Evolutionary conservation across 2,113 vertebrate genomes (phyloP).

Genomic region (Lophochroa leadbeateri): DNA sequence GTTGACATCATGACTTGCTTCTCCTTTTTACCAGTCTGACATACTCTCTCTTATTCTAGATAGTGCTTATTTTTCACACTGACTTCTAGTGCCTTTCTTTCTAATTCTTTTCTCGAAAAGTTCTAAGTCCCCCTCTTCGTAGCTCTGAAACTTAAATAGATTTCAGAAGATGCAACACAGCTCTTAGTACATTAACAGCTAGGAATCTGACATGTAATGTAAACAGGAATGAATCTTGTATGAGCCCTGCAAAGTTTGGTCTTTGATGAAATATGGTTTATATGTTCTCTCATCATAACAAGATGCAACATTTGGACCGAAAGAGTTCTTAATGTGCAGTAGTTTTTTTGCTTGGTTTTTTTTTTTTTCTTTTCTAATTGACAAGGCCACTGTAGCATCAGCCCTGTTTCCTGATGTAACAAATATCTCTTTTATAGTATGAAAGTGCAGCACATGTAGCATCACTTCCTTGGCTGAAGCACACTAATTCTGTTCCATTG

Average conservation of each 20-base stretch:
- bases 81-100: neutral
- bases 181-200: neutral
- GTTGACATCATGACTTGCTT: neutral
- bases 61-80: neutral
- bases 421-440: neutral
- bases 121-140: neutral
- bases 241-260: constrained; percentile 28
- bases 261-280: constrained; percentile 24
- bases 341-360: neutral
- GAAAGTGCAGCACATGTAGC: neutral
- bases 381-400: neutral
- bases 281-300: neutral
- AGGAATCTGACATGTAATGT: constrained; percentile 19
- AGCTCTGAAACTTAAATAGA: constrained; percentile 38
- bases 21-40: neutral
- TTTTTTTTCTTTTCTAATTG: neutral
- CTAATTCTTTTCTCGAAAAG: neutral
- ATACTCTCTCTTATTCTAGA: neutral
- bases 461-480: neutral
- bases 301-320: neutral
- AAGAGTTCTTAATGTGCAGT: neutral
- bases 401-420: neutral
- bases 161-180: constrained; percentile 20
- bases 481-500: neutral
- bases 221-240: constrained; percentile 43